Evolutionary conservation across 2,113 vertebrate genomes (phyloP), one percentile per base, ranked within the genome.

Genomic region (Craseonycteris thonglongyai): DNA sequence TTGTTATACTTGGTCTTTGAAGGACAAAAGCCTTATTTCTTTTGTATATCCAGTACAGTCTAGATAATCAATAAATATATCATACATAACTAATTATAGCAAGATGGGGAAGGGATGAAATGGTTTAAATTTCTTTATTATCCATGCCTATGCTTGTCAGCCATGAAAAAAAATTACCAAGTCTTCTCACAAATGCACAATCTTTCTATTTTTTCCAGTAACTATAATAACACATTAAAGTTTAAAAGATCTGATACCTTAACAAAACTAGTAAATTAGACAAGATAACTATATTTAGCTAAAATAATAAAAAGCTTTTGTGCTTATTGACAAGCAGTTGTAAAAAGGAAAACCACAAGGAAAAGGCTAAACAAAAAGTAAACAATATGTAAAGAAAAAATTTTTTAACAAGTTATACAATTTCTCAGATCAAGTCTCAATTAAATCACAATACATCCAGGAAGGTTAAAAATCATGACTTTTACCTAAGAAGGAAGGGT

Each of bases 401-500:
- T 13, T 35, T 35, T 51, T 66, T 74, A 65, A 81, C 35, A 66
- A 79, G 54, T 71, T 49, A 90, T 5, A 47, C 6, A 59, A 30
- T 18, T 83, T 65, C n/a, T 35, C 38, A 65, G 90, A 51, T 86
- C 51, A 87, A 83, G 13, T 63, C 35, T 88, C 63, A 71, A 42
- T 95, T 91, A 94, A 89, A 94, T 1, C 19, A 12, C 18, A 75
- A 91, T 69, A 68, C 14, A 66, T 35, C 35, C 56, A 94, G 33
- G 76, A 94, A 97, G 92, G 87, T 42, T 80, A 79, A 90, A 93
- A 92, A 74, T 30, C 7, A 3, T 45, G 71, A 40, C 49, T 89
- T 79, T 89, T 88, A 93, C 28, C 80, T 92, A 90, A 95, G 65
- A 88, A 89, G 84, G n/a, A 92, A 93, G 47, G 38, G 49, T n/a